Conservation (phyloP, 2,888 invertebrate genomes). For the Tyria jacobaeae region DNA sequence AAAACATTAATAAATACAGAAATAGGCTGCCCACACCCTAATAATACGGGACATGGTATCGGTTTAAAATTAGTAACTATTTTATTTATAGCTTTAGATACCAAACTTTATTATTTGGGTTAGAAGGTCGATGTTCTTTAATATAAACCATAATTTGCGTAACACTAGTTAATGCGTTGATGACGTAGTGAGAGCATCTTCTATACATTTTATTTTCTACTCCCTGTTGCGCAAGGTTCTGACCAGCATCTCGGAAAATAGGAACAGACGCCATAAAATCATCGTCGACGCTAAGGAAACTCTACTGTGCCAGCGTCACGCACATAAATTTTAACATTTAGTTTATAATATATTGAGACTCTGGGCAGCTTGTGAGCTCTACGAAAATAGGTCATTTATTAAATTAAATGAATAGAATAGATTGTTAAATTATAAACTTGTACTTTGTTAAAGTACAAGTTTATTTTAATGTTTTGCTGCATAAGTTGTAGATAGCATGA, state of each 20-base stretch:
- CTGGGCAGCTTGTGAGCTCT: background rate
- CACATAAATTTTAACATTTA: slow-evolving; percentile 8
- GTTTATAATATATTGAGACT: slow-evolving; percentile 3
- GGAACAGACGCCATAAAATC: slow-evolving; percentile 51
- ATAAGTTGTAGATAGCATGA: no score
- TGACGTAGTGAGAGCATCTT: slow-evolving; percentile 59
- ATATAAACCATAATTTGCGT: slow-evolving; percentile 65
- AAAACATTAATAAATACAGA: slow-evolving; percentile 35
- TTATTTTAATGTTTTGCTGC: no score
- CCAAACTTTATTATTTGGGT: slow-evolving; percentile 42
- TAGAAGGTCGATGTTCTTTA: slow-evolving; percentile 58
- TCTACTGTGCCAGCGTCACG: slow-evolving; percentile 14
- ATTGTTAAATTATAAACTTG: no score
- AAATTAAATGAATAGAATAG: no score
- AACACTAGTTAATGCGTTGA: slow-evolving; percentile 62
- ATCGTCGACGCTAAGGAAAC: slow-evolving; percentile 54
- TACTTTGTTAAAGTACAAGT: no score
- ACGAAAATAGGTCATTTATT: background rate
- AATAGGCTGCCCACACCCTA: slow-evolving; percentile 41
- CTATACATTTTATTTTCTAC: slow-evolving; percentile 72
- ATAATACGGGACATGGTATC: slow-evolving; percentile 30
- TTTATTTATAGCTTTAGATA: slow-evolving; percentile 8
- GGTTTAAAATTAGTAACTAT: slow-evolving; percentile 23
- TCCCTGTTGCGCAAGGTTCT: slow-evolving; percentile 72
- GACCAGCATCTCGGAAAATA: slow-evolving; percentile 51